Percentiles rank a stretch among this genome's conserved stretches.
These are phyloP conservation scores for Sarcophilus harrisii DNA, from an alignment of 2,797 vertebrate species.

Conservation along the genomic window DNA sequence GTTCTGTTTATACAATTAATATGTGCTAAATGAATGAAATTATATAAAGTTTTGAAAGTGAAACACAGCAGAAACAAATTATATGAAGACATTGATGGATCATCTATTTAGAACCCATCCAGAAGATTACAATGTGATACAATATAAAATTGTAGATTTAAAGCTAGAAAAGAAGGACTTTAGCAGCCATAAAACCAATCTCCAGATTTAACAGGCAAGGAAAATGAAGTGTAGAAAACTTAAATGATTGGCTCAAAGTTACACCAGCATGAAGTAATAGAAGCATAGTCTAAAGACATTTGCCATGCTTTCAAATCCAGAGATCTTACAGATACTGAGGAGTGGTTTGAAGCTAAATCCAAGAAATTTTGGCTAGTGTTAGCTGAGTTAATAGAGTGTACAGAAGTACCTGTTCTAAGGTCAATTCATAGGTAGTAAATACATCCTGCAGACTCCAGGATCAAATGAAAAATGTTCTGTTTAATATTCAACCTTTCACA, in stretches of 20 bases:
- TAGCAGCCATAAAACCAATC: neutral
- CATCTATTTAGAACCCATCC: neutral
- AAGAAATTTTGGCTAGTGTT: neutral
- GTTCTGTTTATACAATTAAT: neutral
- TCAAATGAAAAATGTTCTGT: neutral
- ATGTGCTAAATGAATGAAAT: neutral
- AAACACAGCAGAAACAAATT: neutral
- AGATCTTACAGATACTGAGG: rapidly evolving
- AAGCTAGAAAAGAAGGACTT: neutral
- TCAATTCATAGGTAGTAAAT: neutral
- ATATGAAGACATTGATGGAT: neutral
- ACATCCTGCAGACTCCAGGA: neutral
- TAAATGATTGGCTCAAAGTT: neutral
- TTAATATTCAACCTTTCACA: too few species aligned
- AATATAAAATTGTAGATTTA: neutral
- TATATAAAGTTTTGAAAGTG: neutral
- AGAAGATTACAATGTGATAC: neutral
- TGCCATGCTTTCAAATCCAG: neutral
- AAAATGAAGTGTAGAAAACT: too few species aligned
- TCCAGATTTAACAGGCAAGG: too few species aligned
- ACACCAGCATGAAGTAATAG: neutral
- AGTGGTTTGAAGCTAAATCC: neutral
- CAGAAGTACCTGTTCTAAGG: neutral
- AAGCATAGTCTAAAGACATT: neutral
- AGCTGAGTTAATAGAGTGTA: neutral